A percentile compares a stretch with the other conserved stretches of the same genome.
Evolutionary conservation across 2,113 vertebrate species (phyloP).

Genomic region (Diphyllodes magnificus): DNA sequence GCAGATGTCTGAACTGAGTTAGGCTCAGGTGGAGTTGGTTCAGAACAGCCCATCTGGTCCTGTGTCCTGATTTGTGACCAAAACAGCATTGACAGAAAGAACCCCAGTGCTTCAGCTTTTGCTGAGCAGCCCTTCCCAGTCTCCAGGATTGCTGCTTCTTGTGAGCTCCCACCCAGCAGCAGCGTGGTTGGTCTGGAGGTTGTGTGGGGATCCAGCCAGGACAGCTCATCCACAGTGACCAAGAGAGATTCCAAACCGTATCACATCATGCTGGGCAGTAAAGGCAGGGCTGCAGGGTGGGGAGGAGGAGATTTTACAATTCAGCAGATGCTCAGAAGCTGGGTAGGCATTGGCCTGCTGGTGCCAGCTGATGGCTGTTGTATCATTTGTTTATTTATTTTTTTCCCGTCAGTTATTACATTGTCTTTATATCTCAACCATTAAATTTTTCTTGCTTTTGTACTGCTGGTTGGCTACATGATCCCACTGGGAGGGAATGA

Average conservation of each 20-base stretch:
- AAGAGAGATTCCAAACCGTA: rapidly evolving
- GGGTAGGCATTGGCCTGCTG: background rate
- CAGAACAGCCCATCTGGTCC: background rate
- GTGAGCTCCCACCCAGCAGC: background rate
- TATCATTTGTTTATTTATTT: rapidly evolving
- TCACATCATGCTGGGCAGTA: rapidly evolving
- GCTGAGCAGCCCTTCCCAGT: background rate
- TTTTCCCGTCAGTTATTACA: background rate
- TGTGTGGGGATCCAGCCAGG: background rate
- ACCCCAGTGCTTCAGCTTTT: background rate
- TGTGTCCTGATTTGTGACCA: background rate
- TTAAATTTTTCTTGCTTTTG: background rate
- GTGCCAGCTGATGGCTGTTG: background rate
- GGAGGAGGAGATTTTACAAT: background rate
- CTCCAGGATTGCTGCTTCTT: background rate
- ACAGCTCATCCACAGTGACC: background rate
- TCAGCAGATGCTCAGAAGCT: background rate
- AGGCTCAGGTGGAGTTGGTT: background rate
- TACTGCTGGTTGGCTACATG: rapidly evolving
- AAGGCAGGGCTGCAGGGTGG: background rate
- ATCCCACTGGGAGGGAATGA: background rate
- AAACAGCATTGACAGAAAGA: rapidly evolving
- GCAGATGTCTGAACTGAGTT: background rate
- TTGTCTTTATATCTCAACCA: background rate
- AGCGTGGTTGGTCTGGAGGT: background rate